Percentiles rank a stretch among this genome's conserved stretches.
phyloP scores from a whole-genome alignment of 2,113 vertebrate genomes.

The Sphaerodactylus townsendi region DNA sequence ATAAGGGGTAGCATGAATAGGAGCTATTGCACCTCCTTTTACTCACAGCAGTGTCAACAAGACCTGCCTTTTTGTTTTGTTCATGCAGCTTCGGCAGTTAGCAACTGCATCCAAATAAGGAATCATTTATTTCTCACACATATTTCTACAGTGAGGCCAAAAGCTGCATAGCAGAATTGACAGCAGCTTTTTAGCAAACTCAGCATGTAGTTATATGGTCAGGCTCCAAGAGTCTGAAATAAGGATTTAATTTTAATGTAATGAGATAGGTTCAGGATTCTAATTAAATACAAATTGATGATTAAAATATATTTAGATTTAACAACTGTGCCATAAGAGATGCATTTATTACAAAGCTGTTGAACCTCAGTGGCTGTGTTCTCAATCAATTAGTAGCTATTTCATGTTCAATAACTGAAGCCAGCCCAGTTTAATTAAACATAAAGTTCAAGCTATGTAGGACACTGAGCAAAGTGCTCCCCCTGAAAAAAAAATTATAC shows the following conservation, averaged over 20 bases:
- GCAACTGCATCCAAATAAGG: neutral
- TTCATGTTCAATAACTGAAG: constrained; percentile 50
- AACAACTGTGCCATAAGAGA: constrained; percentile 39
- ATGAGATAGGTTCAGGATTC: constrained; percentile 37
- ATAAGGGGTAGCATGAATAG: neutral
- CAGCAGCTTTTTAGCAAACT: constrained; percentile 3
- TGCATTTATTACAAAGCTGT: constrained; percentile 42
- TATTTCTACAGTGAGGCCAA: neutral
- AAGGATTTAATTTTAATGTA: constrained; percentile 53
- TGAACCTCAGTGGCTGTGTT: constrained; percentile 37
- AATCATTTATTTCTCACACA: neutral
- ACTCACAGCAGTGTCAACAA: neutral
- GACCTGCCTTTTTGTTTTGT: neutral
- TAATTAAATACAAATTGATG: constrained; percentile 49
- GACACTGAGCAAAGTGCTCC: constrained; percentile 32
- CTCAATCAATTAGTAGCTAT: constrained; percentile 28
- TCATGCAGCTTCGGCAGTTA: neutral
- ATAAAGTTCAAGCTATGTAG: constrained; percentile 34
- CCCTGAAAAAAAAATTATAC: constrained; percentile 22
- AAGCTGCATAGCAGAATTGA: constrained; percentile 1
- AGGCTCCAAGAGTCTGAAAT: constrained; percentile 35
- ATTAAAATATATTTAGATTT: constrained; percentile 50
- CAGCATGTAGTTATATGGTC: constrained; percentile 22
- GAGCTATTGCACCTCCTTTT: neutral
- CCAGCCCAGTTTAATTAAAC: constrained; percentile 16